phyloP scores from a whole-genome alignment of 2,888 invertebrate species.

The Orgyia antiqua region DNA sequence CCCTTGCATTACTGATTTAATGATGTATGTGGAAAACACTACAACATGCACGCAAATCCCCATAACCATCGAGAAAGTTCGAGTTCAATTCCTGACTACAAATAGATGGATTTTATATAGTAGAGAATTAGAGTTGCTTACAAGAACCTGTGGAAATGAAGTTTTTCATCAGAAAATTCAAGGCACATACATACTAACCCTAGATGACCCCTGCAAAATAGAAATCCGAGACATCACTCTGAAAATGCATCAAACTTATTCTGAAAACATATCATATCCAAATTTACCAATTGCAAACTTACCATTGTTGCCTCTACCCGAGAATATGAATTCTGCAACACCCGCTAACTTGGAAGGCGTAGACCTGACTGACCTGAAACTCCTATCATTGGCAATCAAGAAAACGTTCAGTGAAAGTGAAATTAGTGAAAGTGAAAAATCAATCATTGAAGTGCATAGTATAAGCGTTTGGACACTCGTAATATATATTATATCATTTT shows the following conservation, averaged over 20 bases:
- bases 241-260: not conserved
- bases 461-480: not conserved
- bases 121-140: not conserved
- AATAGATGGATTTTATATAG: not conserved
- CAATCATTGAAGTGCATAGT: not conserved
- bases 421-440: not conserved
- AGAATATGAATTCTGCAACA: not conserved
- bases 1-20: not conserved
- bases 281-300: not conserved
- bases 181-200: not conserved
- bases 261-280: not conserved
- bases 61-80: not conserved
- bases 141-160: not conserved
- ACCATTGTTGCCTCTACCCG: not conserved
- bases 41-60: not conserved
- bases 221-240: not conserved
- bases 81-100: not conserved
- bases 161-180: not conserved
- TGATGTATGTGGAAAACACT: not conserved
- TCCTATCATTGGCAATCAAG: not conserved
- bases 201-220: not conserved
- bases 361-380: not conserved
- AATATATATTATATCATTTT: not conserved
- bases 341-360: not conserved
- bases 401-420: too few relatives aligned